Percentiles rank a stretch among this genome's conserved stretches.
These are phyloP conservation scores for Euwallacea similis DNA, from an alignment of 1,140 invertebrate species.

Conservation along the genomic window DNA sequence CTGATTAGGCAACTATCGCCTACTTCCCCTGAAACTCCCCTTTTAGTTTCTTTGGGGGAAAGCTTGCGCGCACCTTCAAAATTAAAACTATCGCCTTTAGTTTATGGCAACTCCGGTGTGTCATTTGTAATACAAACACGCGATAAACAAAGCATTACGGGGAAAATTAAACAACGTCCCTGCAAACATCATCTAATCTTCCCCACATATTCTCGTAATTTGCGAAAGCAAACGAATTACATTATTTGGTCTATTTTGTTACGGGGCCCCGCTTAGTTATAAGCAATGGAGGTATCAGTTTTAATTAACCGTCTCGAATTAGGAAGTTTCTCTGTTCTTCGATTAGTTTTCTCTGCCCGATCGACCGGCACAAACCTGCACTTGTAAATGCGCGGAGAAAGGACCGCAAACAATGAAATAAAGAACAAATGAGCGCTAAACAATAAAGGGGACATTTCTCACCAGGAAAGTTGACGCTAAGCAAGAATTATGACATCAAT, in stretches of 20 bases:
- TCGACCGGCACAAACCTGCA: no score
- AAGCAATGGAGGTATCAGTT: slow-evolving; percentile 16
- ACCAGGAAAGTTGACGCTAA: slow-evolving; percentile 31
- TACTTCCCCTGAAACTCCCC: not conserved
- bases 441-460: slow-evolving; percentile 25
- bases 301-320: slow-evolving; percentile 13
- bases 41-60: no score
- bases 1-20: not conserved
- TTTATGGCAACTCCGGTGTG: no score
- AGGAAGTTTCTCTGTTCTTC: no score
- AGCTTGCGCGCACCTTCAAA: no score
- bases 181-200: not conserved
- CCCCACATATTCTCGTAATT: slow-evolving; percentile 3
- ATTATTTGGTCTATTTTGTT: slow-evolving; percentile 21
- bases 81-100: no score
- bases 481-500: slow-evolving; percentile 37
- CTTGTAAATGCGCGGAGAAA: no score
- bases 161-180: not conserved
- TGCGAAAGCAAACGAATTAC: slow-evolving; percentile 8
- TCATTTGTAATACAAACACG: no score
- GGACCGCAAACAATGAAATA: not conserved
- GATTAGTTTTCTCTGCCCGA: no score
- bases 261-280: not conserved
- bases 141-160: no score
- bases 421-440: slow-evolving; percentile 31